Conservation (phyloP, 2,888 invertebrate species). For the Trichogramma evanescens region DNA sequence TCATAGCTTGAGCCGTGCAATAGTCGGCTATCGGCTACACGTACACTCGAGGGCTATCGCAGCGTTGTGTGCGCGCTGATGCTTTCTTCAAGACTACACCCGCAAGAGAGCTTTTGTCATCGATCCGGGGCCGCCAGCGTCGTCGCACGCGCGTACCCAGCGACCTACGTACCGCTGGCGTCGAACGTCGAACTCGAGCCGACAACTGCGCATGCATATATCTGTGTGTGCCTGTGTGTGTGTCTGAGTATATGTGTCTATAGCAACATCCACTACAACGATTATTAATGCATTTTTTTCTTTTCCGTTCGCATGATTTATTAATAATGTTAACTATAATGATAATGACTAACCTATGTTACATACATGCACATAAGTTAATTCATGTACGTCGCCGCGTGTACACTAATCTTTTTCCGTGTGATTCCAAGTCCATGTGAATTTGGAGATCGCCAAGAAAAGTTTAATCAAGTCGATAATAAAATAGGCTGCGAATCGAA, state of each 20-base stretch:
- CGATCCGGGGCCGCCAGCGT: constrained; percentile 1
- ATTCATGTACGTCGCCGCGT: neutral
- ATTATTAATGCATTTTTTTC: too few species aligned
- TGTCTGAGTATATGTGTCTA: too few species aligned
- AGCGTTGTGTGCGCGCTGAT: neutral
- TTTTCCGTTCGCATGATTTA: too few species aligned
- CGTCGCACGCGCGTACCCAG: too few species aligned
- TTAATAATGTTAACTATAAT: too few species aligned
- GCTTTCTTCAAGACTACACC: constrained; percentile 7
- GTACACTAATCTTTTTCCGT: neutral
- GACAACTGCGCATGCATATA: too few species aligned
- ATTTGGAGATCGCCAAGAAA: neutral
- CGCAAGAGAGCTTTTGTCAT: constrained; percentile 8
- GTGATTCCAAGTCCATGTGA: neutral
- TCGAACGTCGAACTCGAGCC: constrained; percentile 6
- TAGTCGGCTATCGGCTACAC: too few species aligned
- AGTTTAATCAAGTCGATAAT: neutral
- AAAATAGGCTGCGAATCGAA: neutral
- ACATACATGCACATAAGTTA: too few species aligned
- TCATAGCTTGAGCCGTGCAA: neutral
- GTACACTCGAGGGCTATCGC: too few species aligned
- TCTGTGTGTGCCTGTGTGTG: too few species aligned
- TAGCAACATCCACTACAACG: neutral
- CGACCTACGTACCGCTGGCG: neutral
- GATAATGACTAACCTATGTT: too few species aligned